Evolutionary conservation across 2,888 invertebrate genomes (phyloP), one percentile per base, ranked within the genome.

Genomic region (Nipponacmea schrenckii): DNA sequence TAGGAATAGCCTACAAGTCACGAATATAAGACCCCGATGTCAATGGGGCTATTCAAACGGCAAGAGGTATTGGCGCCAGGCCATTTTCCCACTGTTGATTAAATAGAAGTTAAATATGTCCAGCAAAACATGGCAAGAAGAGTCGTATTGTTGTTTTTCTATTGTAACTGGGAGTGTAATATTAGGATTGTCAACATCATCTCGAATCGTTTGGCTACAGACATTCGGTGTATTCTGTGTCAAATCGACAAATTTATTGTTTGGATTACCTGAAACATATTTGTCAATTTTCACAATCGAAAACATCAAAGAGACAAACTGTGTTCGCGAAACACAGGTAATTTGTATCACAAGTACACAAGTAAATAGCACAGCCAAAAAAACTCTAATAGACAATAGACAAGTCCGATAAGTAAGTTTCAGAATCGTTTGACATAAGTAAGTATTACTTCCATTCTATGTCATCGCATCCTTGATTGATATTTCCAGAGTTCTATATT

Each of bases 191-290:
- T 56, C 20, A 56, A 56, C 24, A 56, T 12, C 39, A 39, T 20
- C 20, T 56, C 24, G 10, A 24, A 24, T 14, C 56, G 56, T 24
- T 24, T 10, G 56, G 56, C 56, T 56, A 56, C 24, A 56, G 24
- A 56, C 56, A 56, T 56, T 56, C 56, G 24, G 56, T 56, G 56
- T 12, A 56, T 56, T 56, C 20, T 24, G 5, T 14, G 56, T 56
- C 56, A 56, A 56, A 20, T 56, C 56, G 56, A 56, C 20, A 56
- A 56, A 56, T 56, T 24, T 56, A 56, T 56, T 56, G 56, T 56
- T 24, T 56, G 24, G 56, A 56, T 56, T 56, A 56, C 56, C 56
- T 3, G 24, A 56, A 24, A 56, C 56, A 56, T 24, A 56, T 56
- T 24, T 56, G 24, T 24, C 24, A 20, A 24, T 56, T 56, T 56